Evolutionary conservation across 2,888 invertebrate genomes (phyloP), one percentile per base, ranked within the genome.

Genomic region (Pherbina coryleti): DNA sequence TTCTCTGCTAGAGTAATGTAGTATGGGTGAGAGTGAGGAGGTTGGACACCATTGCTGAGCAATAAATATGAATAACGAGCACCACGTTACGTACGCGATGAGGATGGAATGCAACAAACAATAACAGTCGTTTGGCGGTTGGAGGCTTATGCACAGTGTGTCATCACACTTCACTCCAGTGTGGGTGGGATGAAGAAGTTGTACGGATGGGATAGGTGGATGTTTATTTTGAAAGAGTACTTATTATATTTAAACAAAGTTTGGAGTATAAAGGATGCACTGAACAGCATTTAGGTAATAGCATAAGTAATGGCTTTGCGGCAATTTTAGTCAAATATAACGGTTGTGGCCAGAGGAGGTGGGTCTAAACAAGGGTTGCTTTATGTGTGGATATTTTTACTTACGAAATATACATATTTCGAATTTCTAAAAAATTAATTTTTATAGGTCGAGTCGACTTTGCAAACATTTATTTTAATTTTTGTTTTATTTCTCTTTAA

Each of bases 1-100:
- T 25, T 14, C 25, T 7, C 55, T 19, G 19, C 19, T n/a, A 34
- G 7, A 31, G 22, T 19, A 49, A 49, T 37, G 44, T 19, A 57
- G 22, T n/a, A n/a, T 25, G 19, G 31, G 49, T 17, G 44, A 28
- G 60, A 9, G 62, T 85, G 83, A 81, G 84, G 84, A 83, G 85
- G 84, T 85, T 83, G 81, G 74, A n/a, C n/a, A 17, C 14, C 49
- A 25, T 44, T 57, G 11, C 31, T 49, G 64, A 44, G 86, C 85
- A 86, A 85, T 85, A 85, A 86, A 85, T 85, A 85, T 86, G 85
- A 86, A 85, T 86, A 85, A 85, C 85, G 85, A 85, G 85, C 86
- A 81, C 84, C 81, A 86, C 86, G 84, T 64, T 17, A 31, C n/a
- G 64, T 64, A 34, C 66, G 37, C 66, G 66, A 5, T 66, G 66